Evolutionary conservation across 2,797 vertebrate species (phyloP).

Genomic region (Selene dorsalis): DNA sequence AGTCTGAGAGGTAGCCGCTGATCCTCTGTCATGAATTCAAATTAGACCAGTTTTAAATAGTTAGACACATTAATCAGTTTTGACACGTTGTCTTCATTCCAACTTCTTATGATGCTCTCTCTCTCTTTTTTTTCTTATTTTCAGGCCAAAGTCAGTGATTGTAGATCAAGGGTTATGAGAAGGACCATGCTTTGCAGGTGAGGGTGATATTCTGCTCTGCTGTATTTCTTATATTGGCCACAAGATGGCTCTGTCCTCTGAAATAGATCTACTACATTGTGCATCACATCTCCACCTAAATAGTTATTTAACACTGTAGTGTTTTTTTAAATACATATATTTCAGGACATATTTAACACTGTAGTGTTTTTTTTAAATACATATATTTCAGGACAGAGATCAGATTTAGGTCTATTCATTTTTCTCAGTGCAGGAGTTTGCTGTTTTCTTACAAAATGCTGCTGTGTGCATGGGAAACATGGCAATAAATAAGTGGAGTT

Average conservation of each 20-base stretch:
- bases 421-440: neutral
- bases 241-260: conserved; percentile 31
- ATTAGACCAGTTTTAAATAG: neutral
- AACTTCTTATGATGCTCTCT: neutral
- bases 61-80: neutral
- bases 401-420: neutral
- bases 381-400: neutral
- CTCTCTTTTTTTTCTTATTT: conserved; percentile 39
- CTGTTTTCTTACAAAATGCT: neutral
- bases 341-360: neutral
- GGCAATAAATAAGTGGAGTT: neutral
- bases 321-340: neutral
- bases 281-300: neutral
- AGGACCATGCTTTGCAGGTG: conserved; percentile 17
- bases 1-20: conserved; percentile 75
- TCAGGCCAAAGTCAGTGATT: conserved; percentile 79
- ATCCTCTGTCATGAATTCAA: neutral
- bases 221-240: conserved; percentile 48
- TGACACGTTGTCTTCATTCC: accelerated
- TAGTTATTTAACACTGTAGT: neutral
- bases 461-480: neutral
- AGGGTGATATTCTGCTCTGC: conserved; percentile 49
- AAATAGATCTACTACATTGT: neutral
- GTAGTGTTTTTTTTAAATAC: neutral
- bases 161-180: conserved; percentile 74